Evolutionary conservation across 1,140 invertebrate genomes (phyloP).

Genomic region (Battus philenor): DNA sequence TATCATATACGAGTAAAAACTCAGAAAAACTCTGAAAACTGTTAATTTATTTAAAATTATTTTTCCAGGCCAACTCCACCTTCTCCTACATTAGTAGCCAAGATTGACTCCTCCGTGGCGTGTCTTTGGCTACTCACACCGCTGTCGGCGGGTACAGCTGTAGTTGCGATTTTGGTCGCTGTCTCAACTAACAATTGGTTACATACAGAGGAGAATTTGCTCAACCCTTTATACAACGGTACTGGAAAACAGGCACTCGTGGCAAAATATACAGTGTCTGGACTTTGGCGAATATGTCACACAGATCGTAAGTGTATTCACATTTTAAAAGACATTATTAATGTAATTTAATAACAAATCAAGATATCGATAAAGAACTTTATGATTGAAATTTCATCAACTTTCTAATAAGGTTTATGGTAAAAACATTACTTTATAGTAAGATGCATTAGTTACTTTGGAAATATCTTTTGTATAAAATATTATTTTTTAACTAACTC

Average conservation of each 20-base stretch:
- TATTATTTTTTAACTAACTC: too few relatives aligned
- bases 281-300: slow-evolving; percentile 82
- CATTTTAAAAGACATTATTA: not conserved
- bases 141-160: slow-evolving; percentile 78
- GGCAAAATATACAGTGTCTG: slow-evolving; percentile 82
- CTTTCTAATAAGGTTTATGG: too few relatives aligned
- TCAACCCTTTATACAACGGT: slow-evolving; percentile 80
- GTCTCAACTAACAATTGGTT: slow-evolving; percentile 84
- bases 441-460: too few relatives aligned
- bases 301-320: slow-evolving; percentile 80
- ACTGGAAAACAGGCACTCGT: slow-evolving; percentile 79
- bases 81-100: slow-evolving; percentile 62
- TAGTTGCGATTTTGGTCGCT: slow-evolving; percentile 79
- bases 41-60: too few relatives aligned
- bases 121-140: slow-evolving; percentile 81
- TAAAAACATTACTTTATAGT: too few relatives aligned
- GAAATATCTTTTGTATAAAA: too few relatives aligned
- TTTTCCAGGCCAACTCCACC: slow-evolving; percentile 63
- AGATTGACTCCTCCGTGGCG: slow-evolving; percentile 76
- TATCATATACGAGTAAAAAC: too few relatives aligned
- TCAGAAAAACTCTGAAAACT: too few relatives aligned
- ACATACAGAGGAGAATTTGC: slow-evolving; percentile 82
- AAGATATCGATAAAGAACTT: too few relatives aligned
- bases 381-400: too few relatives aligned
- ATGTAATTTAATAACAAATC: too few relatives aligned